Evolutionary conservation across 1,140 invertebrate genomes (phyloP), one percentile per base, ranked within the genome.

Genomic region (Venustaconcha ellipsiformis): DNA sequence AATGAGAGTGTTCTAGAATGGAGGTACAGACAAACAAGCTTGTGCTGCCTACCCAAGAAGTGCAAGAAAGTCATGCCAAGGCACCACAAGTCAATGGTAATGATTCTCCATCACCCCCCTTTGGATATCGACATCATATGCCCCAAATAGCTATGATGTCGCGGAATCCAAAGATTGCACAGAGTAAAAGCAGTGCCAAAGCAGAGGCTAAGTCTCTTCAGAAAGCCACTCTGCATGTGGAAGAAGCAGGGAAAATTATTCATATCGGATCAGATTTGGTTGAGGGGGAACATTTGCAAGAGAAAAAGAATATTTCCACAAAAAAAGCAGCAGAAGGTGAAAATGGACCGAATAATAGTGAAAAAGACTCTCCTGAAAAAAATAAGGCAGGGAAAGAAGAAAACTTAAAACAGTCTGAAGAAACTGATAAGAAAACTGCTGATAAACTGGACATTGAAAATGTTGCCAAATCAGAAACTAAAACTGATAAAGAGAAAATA

Each of bases 121-220:
- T 66, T 67, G 81, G 81, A 1, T 82, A 84, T n/a, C 73, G 81
- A 63, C 87, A 87, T 76, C 79, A 83, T 30, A 74, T 88, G 6
- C 87, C 87, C 20, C 87, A 87, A 63, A 84, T 88, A 15, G 80
- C 87, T 15, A 82, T 78, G 14, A 80, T 86, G 80, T 79, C 79
- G 15, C 67, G 81, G 11, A 85, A 82, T 73, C 70, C 81, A 13
- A 84, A 87, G 67, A 88, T 86, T 66, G 85, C 85, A 58, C 85
- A 88, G 68, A 88, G 85, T 76, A 88, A 88, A 75, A 69, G 79
- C 2, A 81, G 82, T 20, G 78, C 78, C 4, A 86, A 85, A 55
- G 37, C 69, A 17, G 82, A 79, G 60, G 37, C 57, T 5, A 64
- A 20, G 18, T 60, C 23, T 26, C 13, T 23, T 17, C 74, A 77